Base-by-base conservation (phyloP, 2,888 invertebrate genomes). In the Athalia circularis region DNA sequence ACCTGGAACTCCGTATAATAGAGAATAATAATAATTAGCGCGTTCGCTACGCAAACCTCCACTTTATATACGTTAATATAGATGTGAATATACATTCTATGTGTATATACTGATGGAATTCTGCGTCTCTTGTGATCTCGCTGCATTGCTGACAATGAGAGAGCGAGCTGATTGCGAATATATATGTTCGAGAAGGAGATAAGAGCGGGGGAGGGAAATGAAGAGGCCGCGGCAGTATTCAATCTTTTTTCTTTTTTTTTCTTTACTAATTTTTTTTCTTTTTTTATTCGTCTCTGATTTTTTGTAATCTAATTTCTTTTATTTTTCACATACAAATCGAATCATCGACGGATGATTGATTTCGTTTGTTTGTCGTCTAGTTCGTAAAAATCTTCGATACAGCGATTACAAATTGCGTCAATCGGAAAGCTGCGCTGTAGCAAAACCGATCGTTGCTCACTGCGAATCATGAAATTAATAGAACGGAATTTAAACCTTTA, bases 341-440 rank as follows among this genome's bases (percentile, higher is more conserved):
- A 9, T 15, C 52, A 59, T 72, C 8, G 47, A 11, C 72, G 45
- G 72, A 59, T 72, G 59, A 72, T 72, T 72, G 72, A 72, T 72
- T 72, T 57, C 72, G 47, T 59, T 57, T 72, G 72, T 59, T 72
- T 72, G 72, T 72, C 47, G 59, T 15, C 4, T 13, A 15, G 57
- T 70, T 29, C 4, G 9, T 47, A 72, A 72, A 72, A 47, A 59
- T 47, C 7, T 6, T 72, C 45, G 7, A 5, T 48, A 47, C 2
- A 29, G 13, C 8, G 62, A 72, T 70, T 59, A 29, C 29, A 29
- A 29, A 59, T 59, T 59, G 13, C 72, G 59, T 59, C 13, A 59
- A 59, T 59, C 11, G 29, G 7, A 52, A 54, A 29, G 29, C 29
- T 29, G 29, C 29, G 29, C 29, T 29, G 29, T 29, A 29, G 29